Percentiles rank a stretch among this genome's conserved stretches.
phyloP scores from a whole-genome alignment of 2,888 invertebrate species.

The Elmis aenea region DNA sequence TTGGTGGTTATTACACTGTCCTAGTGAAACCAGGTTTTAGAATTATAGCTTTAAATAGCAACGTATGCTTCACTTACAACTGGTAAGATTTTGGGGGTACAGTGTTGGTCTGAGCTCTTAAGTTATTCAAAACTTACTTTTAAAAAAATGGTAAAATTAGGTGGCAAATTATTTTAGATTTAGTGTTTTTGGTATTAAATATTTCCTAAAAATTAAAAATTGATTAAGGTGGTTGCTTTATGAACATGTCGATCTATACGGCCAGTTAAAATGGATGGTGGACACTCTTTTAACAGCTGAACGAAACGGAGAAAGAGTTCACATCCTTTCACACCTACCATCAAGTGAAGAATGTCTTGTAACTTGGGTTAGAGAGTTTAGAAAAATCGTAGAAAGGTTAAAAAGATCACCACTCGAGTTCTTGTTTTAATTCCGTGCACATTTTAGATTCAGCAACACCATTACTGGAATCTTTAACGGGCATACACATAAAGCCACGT shows the following conservation, averaged over 20 bases:
- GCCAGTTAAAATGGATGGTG: constrained; percentile 77
- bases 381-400: constrained; percentile 61
- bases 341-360: constrained; percentile 57
- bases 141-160: too few relatives aligned
- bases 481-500: constrained; percentile 74
- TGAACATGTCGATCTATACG: constrained; percentile 66
- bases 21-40: constrained; percentile 64
- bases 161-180: too few relatives aligned
- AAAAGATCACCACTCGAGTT: too few relatives aligned
- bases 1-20: constrained; percentile 75
- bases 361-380: constrained; percentile 68
- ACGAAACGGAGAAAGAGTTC: constrained; percentile 65
- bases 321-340: constrained; percentile 81
- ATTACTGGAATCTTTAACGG: constrained; percentile 81
- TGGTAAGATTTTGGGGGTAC: constrained; percentile 50
- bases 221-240: constrained; percentile 34
- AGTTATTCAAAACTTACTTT: too few relatives aligned
- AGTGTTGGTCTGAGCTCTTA: too few relatives aligned
- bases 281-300: constrained; percentile 44
- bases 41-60: constrained; percentile 75
- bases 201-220: not conserved
- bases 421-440: too few relatives aligned
- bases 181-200: not conserved
- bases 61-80: constrained; percentile 69
- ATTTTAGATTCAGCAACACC: constrained; percentile 63